These are phyloP conservation scores for Siniperca scherzeri DNA, from an alignment of 2,797 vertebrate species.

Conservation along the genomic window DNA sequence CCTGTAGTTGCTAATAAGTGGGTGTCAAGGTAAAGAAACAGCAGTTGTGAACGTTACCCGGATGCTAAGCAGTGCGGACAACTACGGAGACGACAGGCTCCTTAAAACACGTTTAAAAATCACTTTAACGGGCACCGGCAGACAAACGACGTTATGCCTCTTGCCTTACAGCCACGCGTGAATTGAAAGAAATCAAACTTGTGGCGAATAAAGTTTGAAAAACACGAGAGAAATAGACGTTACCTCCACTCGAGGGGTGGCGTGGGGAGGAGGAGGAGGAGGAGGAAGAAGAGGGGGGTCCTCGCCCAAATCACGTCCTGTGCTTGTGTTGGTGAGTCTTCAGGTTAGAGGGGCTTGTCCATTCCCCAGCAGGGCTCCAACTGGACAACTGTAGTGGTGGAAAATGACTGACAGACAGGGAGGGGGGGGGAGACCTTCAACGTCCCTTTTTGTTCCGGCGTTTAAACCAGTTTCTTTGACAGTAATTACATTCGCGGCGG, in stretches of 20 bases:
- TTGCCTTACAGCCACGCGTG: slow-evolving; percentile 27
- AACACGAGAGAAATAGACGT: not conserved
- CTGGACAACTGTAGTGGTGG: slow-evolving; percentile 66
- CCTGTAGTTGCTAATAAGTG: slow-evolving; percentile 32
- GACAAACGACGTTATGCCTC: not conserved
- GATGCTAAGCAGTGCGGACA: slow-evolving; percentile 61
- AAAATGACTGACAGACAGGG: slow-evolving; percentile 24
- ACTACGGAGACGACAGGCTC: slow-evolving; percentile 29
- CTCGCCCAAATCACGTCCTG: slow-evolving; percentile 66
- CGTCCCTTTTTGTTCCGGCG: slow-evolving; percentile 20
- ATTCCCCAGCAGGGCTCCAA: slow-evolving; percentile 71
- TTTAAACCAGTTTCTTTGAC: slow-evolving; percentile 24
- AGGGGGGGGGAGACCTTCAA: slow-evolving; percentile 1
- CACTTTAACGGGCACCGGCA: slow-evolving; percentile 20
- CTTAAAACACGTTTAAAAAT: slow-evolving; percentile 24
- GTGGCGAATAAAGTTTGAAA: slow-evolving; percentile 33
- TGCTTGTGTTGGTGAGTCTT: slow-evolving; percentile 41
- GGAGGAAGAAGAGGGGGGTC: slow-evolving; percentile 1
- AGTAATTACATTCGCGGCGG: not conserved
- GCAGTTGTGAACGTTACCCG: slow-evolving; percentile 53
- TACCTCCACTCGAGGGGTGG: slow-evolving; percentile 52
- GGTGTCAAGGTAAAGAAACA: slow-evolving; percentile 48
- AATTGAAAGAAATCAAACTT: not conserved
- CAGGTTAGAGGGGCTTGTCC: slow-evolving; percentile 65
- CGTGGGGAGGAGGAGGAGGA: not conserved